Conservation (phyloP, 2,888 invertebrate species). For the Nymphalis urticae region DNA sequence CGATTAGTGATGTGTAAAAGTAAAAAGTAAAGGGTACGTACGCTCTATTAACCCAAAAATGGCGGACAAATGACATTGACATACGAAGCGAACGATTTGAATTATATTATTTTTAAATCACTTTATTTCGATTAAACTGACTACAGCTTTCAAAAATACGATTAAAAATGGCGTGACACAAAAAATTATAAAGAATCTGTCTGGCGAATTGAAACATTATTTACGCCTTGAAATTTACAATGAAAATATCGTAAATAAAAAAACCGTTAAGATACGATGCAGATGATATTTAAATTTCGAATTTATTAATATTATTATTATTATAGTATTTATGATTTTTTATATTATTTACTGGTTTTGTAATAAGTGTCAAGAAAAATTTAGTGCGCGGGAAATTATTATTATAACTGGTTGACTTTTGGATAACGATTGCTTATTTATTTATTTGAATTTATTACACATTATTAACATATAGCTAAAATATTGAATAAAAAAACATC, state of each 20-base stretch:
- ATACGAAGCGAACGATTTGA: constrained; percentile 24
- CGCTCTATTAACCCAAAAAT: constrained; percentile 28
- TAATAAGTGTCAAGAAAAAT: background rate
- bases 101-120: background rate
- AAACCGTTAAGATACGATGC: constrained; percentile 20
- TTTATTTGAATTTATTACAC: no score
- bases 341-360: background rate
- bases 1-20: constrained; percentile 20
- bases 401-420: no score
- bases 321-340: background rate
- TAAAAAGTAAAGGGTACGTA: constrained; percentile 23
- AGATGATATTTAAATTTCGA: background rate
- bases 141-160: constrained; percentile 14
- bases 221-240: constrained; percentile 9
- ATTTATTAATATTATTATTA: no score
- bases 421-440: no score
- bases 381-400: background rate
- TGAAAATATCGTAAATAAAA: constrained; percentile 24
- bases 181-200: constrained; percentile 14
- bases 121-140: constrained; percentile 18
- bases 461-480: no score
- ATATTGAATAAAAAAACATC: no score
- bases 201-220: constrained; percentile 27
- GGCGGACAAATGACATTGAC: constrained; percentile 31
- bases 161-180: constrained; percentile 26